A percentile compares a stretch with the other conserved stretches of the same genome.
Conservation (phyloP, 2,888 invertebrate genomes). For the Melipona bicolor region DNA sequence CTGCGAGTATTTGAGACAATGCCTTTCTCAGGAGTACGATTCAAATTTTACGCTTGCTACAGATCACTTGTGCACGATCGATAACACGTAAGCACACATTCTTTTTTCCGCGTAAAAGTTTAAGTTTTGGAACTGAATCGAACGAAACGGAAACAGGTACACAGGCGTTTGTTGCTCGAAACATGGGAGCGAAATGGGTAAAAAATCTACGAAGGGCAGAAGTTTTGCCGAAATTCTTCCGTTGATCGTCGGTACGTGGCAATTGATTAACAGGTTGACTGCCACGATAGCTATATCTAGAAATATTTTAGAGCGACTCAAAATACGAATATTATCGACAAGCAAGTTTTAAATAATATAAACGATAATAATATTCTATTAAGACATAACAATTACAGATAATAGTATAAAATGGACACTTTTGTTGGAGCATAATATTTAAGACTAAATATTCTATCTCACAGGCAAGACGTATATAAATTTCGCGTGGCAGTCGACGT, state of each 20-base stretch:
- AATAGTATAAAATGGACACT: no score
- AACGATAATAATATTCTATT: no score
- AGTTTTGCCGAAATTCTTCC: conserved; percentile 70
- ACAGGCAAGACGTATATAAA: no score
- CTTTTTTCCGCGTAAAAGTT: neutral
- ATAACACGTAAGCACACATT: conserved; percentile 85
- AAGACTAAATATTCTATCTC: no score
- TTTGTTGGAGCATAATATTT: no score
- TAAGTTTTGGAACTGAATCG: no score
- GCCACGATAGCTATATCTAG: no score
- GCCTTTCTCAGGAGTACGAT: conserved; percentile 87
- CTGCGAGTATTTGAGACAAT: conserved; percentile 87
- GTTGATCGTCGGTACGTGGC: conserved; percentile 70
- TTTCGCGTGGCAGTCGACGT: no score
- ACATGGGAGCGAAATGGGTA: conserved; percentile 72
- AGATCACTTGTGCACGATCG: conserved; percentile 90
- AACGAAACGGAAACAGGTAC: conserved; percentile 80
- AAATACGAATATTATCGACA: no score
- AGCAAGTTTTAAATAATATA: no score
- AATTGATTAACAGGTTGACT: neutral
- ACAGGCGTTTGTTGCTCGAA: conserved; percentile 92
- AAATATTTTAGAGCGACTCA: no score
- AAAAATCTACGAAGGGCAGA: conserved; percentile 37
- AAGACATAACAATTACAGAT: no score
- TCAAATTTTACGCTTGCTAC: conserved; percentile 87